These are phyloP conservation scores for Xiphias gladius DNA, from an alignment of 2,113 vertebrate species.

Conservation along the genomic window DNA sequence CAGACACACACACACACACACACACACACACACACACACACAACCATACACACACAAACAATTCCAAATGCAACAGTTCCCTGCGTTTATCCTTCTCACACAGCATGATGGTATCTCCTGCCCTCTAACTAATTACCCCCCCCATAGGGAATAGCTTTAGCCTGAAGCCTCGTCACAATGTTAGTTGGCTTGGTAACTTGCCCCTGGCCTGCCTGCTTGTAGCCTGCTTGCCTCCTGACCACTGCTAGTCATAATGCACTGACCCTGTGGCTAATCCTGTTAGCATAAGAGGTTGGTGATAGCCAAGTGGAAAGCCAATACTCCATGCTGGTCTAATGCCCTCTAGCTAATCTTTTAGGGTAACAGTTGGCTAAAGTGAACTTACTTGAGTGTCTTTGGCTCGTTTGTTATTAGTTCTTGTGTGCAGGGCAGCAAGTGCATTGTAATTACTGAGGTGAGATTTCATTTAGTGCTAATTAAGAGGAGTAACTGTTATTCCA, in stretches of 20 bases:
- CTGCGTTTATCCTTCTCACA: slow-evolving; percentile 35
- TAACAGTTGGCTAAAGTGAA: slow-evolving; percentile 54
- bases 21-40: slow-evolving; percentile 18
- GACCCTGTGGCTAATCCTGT: slow-evolving; percentile 69
- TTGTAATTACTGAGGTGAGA: slow-evolving; percentile 39
- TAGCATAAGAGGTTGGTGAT: slow-evolving; percentile 53
- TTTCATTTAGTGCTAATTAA: slow-evolving; percentile 61
- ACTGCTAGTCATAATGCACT: slow-evolving; percentile 47
- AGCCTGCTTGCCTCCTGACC: slow-evolving; percentile 47
- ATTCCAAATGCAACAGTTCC: slow-evolving; percentile 42
- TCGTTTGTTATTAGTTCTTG: slow-evolving; percentile 39
- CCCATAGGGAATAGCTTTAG: slow-evolving; percentile 26
- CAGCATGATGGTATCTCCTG: slow-evolving; percentile 45
- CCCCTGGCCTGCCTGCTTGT: slow-evolving; percentile 34
- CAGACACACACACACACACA: neutral
- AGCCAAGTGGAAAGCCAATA: slow-evolving; percentile 55
- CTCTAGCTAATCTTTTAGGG: slow-evolving; percentile 44
- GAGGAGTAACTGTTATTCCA: slow-evolving; percentile 51
- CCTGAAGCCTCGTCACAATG: slow-evolving; percentile 30
- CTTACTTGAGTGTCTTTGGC: slow-evolving; percentile 43
- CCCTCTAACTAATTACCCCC: slow-evolving; percentile 63
- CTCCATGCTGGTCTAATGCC: slow-evolving; percentile 31
- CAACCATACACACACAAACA: slow-evolving; percentile 33
- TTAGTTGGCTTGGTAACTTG: slow-evolving; percentile 40
- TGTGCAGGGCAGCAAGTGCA: slow-evolving; percentile 26